These are phyloP conservation scores for Porites evermanni DNA, from an alignment of 92 coral and sea anemone genomes.

Conservation along the genomic window DNA sequence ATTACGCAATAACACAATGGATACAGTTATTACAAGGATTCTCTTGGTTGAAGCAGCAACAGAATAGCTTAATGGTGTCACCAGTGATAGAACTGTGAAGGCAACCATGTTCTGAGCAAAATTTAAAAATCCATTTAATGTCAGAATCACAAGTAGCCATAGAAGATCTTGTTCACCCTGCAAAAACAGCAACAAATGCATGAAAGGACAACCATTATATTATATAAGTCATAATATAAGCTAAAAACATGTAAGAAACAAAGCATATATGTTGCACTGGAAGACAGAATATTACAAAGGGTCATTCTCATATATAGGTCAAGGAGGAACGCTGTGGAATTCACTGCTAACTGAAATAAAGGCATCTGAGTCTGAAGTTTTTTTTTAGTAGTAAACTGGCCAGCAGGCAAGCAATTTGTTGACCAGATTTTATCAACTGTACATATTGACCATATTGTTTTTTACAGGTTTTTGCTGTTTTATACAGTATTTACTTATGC, in stretches of 20 bases:
- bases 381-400: too few relatives aligned
- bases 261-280: neutral
- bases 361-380: too few relatives aligned
- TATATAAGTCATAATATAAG: neutral
- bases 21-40: conserved; percentile 88
- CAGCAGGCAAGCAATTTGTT: too few relatives aligned
- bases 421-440: too few relatives aligned
- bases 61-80: conserved; percentile 93
- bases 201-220: too few relatives aligned
- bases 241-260: neutral
- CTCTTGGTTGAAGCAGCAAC: conserved; percentile 96
- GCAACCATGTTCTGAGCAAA: conserved; percentile 98
- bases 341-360: too few relatives aligned
- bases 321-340: too few relatives aligned
- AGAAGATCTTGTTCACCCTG: conserved; percentile 85
- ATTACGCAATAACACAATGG: conserved; percentile 85
- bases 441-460: too few relatives aligned
- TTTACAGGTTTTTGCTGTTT: too few relatives aligned
- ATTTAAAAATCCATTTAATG: conserved; percentile 93
- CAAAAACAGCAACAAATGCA: conserved; percentile 9
- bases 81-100: conserved; percentile 88
- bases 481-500: too few relatives aligned
- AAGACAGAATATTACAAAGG: too few relatives aligned
- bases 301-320: too few relatives aligned
- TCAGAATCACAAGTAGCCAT: conserved; percentile 86